Base-by-base conservation (phyloP, 2,888 invertebrate species). In the Phyllotreta striolata region DNA sequence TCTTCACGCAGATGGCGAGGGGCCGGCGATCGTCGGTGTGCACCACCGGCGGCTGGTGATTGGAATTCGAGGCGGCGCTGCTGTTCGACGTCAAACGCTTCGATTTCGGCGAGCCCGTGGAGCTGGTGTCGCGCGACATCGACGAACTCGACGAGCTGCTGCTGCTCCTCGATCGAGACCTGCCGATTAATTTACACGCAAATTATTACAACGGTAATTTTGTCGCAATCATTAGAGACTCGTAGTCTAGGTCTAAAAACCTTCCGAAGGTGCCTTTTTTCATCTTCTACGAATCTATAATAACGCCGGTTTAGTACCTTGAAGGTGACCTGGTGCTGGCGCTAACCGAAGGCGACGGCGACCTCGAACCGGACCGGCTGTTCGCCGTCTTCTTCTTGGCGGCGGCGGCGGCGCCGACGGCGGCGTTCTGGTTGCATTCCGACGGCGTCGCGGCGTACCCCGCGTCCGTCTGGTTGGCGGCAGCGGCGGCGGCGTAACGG, bases 1-100 rank as follows among this genome's bases (percentile, higher is more conserved):
- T 95, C 78, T 92, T 88, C 74, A 96, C 95, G 84, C 95, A 94
- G 79, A 95, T 94, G 70, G 94, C 95, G 76, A 94, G 83, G 65
- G 94, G 93, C 78, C 93, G 86, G 74, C 89, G 85, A 75, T 91
- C 91, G 73, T 91, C 87, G 63, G 85, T 86, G 70, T 79, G 78
- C 47, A 79, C 78, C 49, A 76, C 74, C 10, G 70, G 64, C 10
- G 70, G 64, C 41, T 68, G 70, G 14, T 77, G 75, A 68, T 74
- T 65, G n/a, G 66, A 52, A 61, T 81, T 80, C 58, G 80, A 60
- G 6, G 60, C 35, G 6, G 60, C 35, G 39, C 14, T 78, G 67
- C 79, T 80, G 52, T 24, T 24, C 24, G 78, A 78, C 49, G 73
- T 67, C 49, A 66, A 51, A 63, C 78, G 82, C 79, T 82, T 85